Evolutionary conservation across 2,797 vertebrate species (phyloP).

Genomic region (Gephyroberyx darwinii): DNA sequence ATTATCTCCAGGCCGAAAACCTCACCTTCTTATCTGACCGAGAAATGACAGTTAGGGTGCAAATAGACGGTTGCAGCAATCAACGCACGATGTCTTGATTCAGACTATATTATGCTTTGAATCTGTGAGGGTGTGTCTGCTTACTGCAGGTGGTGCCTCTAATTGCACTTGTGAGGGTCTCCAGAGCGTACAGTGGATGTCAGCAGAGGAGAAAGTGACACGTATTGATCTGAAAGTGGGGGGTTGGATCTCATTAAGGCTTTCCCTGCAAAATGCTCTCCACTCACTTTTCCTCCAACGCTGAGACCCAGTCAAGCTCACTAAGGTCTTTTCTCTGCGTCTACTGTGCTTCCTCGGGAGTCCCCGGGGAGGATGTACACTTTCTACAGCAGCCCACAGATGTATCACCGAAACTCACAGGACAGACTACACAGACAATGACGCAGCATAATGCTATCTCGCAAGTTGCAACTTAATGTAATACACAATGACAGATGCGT

Average conservation of each 20-base stretch:
- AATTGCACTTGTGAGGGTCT: slow-evolving; percentile 69
- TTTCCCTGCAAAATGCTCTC: slow-evolving; percentile 45
- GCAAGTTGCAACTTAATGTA: background rate
- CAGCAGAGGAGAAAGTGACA: slow-evolving; percentile 62
- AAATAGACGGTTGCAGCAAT: slow-evolving; percentile 10
- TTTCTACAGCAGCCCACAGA: background rate
- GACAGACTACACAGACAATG: background rate
- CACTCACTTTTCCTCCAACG: slow-evolving; percentile 50
- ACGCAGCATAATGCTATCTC: slow-evolving; percentile 3
- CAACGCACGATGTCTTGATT: slow-evolving; percentile 11
- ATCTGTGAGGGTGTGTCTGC: background rate
- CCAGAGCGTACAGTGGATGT: slow-evolving; percentile 45
- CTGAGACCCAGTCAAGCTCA: slow-evolving; percentile 20
- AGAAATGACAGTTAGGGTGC: slow-evolving; percentile 26
- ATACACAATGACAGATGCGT: background rate
- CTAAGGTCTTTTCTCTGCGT: slow-evolving; percentile 44
- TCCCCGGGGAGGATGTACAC: slow-evolving; percentile 29
- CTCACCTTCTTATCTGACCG: slow-evolving; percentile 13
- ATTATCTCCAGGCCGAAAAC: slow-evolving; percentile 4
- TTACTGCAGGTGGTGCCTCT: slow-evolving; percentile 60
- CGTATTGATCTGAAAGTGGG: slow-evolving; percentile 67
- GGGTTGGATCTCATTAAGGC: slow-evolving; percentile 63
- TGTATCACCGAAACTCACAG: slow-evolving; percentile 3
- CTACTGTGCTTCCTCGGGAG: slow-evolving; percentile 40
- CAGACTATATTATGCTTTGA: background rate